Base-by-base conservation (phyloP, 2,888 invertebrate species). In the Drosophila mercatorum region DNA sequence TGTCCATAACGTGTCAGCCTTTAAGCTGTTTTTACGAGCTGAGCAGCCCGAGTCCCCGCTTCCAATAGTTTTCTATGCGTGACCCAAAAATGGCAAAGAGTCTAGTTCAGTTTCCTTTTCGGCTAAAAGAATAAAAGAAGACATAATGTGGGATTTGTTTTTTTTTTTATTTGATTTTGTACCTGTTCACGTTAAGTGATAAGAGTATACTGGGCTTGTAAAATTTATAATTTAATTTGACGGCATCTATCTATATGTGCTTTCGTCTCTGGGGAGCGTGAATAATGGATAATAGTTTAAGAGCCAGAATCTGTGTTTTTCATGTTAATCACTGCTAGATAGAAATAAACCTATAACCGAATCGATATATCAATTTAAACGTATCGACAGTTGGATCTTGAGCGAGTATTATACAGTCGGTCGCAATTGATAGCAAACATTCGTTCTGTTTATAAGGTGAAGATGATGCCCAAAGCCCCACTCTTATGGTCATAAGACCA, bases 21-120 rank as follows among this genome's bases (percentile, higher is more conserved):
- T 68, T 68, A 43, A 59, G 40, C 58, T 56, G 46, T 31, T 58
- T 65, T 72, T 74, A 69, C 67, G 78, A 77, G 73, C 73, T 49
- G 31, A 44, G 52, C 38, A 14, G 10, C n/a, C 43, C 36, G 36
- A 14, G 10, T 31, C 11, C n/a, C 44, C 44, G 22, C 26, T 31
- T 26, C 47, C 47, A 14, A 14, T 26, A 26, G 26, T 28, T 41
- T 46, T 22, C 57, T 52, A 38, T 49, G 69, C 55, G 67, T 73
- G 72, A 59, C 72, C 82, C 83, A 80, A 85, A 81, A 80, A 80
- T 75, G 85, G 83, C 62, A 11, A 70, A 61, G 69, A 56, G 14
- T 68, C 61, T 49, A 17, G 41, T 49, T 47, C 63, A 51, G 60
- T 63, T 71, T 62, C 47, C 59, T 64, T 63, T 75, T 68, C 7